phyloP scores from a whole-genome alignment of 2,797 vertebrate species.

The Sebastes umbrosus region DNA sequence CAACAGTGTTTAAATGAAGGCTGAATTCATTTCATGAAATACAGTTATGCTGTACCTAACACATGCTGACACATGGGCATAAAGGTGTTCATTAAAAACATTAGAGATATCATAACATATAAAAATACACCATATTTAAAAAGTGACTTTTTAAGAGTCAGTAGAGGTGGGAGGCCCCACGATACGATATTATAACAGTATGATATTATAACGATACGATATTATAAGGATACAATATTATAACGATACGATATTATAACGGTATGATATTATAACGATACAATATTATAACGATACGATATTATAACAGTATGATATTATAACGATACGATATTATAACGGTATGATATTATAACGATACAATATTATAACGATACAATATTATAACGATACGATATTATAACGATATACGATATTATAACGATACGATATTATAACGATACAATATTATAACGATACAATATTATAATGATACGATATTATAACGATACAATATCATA shows the following conservation, averaged over 20 bases:
- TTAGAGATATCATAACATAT: accelerated
- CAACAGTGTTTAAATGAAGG: not conserved
- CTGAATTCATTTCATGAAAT: too few relatives aligned
- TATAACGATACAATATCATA: accelerated
- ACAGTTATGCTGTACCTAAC: not conserved
- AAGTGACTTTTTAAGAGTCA: too few relatives aligned
- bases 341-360: accelerated
- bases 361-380: accelerated
- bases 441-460: accelerated
- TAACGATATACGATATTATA: too few relatives aligned
- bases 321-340: accelerated
- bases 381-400: too few relatives aligned
- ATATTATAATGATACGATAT: too few relatives aligned
- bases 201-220: too few relatives aligned
- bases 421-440: too few relatives aligned
- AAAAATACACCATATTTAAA: accelerated
- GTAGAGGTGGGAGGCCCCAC: accelerated
- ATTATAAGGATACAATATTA: accelerated
- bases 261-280: too few relatives aligned
- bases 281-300: accelerated
- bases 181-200: too few relatives aligned
- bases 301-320: too few relatives aligned
- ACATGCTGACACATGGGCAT: too few relatives aligned
- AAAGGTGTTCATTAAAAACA: not conserved
- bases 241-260: too few relatives aligned